Base-by-base conservation (phyloP, 2,888 invertebrate species). In the Mythimna ferrago region DNA sequence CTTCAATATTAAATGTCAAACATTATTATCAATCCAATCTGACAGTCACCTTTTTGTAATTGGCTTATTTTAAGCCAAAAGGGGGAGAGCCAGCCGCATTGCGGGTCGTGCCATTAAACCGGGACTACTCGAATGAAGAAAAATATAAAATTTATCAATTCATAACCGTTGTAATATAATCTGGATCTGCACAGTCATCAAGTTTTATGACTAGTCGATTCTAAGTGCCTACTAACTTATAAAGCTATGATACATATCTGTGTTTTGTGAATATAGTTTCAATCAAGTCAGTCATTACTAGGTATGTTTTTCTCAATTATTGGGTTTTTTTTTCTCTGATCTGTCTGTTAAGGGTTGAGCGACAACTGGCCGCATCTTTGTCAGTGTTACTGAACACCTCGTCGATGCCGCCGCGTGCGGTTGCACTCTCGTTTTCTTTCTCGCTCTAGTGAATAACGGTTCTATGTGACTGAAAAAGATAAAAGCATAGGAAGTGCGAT, bases 41-140 rank as follows among this genome's bases (percentile, higher is more conserved):
- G 9, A 35, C 19, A 41, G 19, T 10, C 7, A 48, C 26, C 6
- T 62, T 41, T 21, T 35, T 35, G n/a, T 44, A 2, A 35, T 21
- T 54, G 44, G 21, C 5, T 48, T 63, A 9, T 64, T 76, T 63
- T n/a, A 48, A 63, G 53, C 32, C 57, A 21, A 61, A 61, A 51
- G 5, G 21, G 32, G 26, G 19, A 64, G 19, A 3, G 38, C 21
- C n/a, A 64, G 48, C 70, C 76, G 76, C 76, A 76, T 64, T 76
- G 76, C 76, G 76, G 76, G 61, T 60, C 21, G 44, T 14, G 48
- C 38, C 48, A 63, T n/a, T 53, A 75, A 75, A 57, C 61, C 57
- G 9, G 10, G n/a, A 32, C n/a, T 53, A 54, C 58, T 41, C 57
- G 48, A 57, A 26, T 53, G 21, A 58, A 58, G 44, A 48, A 68